phyloP scores from a whole-genome alignment of 2,113 vertebrate species.

The Rhinolophus ferrumequinum region DNA sequence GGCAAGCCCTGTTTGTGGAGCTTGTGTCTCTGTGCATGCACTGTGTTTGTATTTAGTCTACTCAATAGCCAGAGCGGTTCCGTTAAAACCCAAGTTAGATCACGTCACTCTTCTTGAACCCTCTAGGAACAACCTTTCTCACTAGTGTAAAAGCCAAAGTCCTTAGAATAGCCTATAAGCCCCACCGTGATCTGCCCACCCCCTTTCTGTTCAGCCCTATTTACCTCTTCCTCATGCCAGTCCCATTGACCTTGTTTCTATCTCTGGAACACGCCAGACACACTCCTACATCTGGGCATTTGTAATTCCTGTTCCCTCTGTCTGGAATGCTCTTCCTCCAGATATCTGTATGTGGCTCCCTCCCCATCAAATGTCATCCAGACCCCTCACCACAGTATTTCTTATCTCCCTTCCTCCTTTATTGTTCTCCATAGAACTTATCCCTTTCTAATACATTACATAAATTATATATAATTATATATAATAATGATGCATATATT shows the following conservation, averaged over 20 bases:
- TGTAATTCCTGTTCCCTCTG: background rate
- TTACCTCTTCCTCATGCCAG: background rate
- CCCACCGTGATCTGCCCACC: background rate
- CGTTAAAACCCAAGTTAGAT: background rate
- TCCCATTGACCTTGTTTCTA: background rate
- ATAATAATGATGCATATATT: background rate
- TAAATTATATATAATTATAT: background rate
- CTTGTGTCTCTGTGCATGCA: fast-evolving
- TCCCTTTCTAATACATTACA: background rate
- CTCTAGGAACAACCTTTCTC: background rate
- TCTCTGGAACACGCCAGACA: background rate
- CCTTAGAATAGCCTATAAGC: background rate
- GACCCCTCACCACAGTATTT: background rate
- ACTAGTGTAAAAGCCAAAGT: background rate
- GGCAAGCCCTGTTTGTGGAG: background rate
- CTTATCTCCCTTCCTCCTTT: background rate
- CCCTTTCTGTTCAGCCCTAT: background rate
- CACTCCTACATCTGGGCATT: background rate
- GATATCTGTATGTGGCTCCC: too few relatives aligned
- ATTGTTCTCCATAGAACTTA: background rate
- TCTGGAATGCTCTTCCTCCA: background rate
- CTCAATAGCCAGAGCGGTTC: background rate
- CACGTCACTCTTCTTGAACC: background rate
- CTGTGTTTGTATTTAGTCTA: background rate
- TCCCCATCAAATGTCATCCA: background rate